Evolutionary conservation across 2,113 vertebrate genomes (phyloP).

Genomic region (Notechis scutatus): DNA sequence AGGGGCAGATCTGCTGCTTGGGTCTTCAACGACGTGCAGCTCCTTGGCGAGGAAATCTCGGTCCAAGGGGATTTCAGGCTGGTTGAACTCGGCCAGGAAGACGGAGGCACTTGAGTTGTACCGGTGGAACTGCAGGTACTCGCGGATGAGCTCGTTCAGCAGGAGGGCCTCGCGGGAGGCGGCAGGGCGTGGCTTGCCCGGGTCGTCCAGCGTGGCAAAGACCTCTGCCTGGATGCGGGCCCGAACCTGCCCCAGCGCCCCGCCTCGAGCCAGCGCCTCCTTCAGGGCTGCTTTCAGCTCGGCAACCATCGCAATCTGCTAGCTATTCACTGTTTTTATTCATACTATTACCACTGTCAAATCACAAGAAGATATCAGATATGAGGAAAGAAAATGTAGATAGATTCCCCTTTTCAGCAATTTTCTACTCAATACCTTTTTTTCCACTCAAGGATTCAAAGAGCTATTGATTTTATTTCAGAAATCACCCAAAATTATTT

Average conservation of each 20-base stretch:
- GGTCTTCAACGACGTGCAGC: conserved; percentile 78
- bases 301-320: no score
- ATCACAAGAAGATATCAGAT: neutral
- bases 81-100: conserved; percentile 86
- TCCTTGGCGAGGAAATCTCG: conserved; percentile 87
- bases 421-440: conserved; percentile 43
- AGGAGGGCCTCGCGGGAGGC: conserved; percentile 87
- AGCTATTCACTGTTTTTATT: neutral
- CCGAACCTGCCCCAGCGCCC: conserved; percentile 82
- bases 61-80: conserved; percentile 85
- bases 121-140: conserved; percentile 94
- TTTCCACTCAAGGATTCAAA: conserved; percentile 22
- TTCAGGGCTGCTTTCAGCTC: conserved; percentile 68
- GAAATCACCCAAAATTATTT: neutral
- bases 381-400: neutral
- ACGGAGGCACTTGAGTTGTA: conserved; percentile 85
- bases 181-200: conserved; percentile 72
- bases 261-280: conserved; percentile 86
- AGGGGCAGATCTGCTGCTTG: conserved; percentile 68
- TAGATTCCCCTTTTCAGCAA: neutral
- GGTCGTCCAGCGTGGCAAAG: conserved; percentile 86
- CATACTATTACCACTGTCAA: neutral
- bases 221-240: conserved; percentile 91
- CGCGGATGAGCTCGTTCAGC: conserved; percentile 92
- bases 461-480: neutral